Evolutionary conservation across 2,888 invertebrate genomes (phyloP), one percentile per base, ranked within the genome.

Genomic region (Sesia bembeciformis): DNA sequence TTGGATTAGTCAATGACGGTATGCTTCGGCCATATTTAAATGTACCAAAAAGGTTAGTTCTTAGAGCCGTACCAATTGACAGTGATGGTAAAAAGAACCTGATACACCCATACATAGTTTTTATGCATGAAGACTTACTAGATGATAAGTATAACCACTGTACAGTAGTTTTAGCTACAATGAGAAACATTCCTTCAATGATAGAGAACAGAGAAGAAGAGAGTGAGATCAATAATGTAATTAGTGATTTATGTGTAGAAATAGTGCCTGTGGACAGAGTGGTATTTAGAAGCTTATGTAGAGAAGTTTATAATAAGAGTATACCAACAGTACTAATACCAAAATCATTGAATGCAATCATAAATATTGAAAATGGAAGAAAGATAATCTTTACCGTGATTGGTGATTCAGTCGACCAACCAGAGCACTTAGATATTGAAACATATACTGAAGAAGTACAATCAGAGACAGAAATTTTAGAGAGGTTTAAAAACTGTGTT

Each of bases 341-440:
- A 52, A 81, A 90, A 55, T 78, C 88, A 49, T 74, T 94, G 53
- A 90, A 91, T 66, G 68, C 81, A 8, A 89, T 91, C 59, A 81
- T 93, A 51, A 86, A 86, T 60, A 66, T 92, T 57, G 86, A 90
- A 49, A 81, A 89, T 57, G 93, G 93, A 5, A 81, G 84, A 52
- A 92, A 91, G 78, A 79, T 93, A 4, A 77, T 89, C 43, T 72
- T 94, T 39, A 88, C 87, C 46, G 69, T 84, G 52, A 72, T 88
- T 4, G 78, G 81, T 1, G 74, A 76, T 53, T 67, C 64, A n/a
- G 67, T 82, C 3, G 76, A 78, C 3, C 76, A 81, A 58, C 84
- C 85, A 0, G 80, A 84, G 49, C 84, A 90, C 39, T 82, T 91
- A 60, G 90, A 92, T 68, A 77, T 93, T 52, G 68, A 85, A 4